Conservation (phyloP, 1,140 invertebrate genomes). For the Vanessa atalanta region DNA sequence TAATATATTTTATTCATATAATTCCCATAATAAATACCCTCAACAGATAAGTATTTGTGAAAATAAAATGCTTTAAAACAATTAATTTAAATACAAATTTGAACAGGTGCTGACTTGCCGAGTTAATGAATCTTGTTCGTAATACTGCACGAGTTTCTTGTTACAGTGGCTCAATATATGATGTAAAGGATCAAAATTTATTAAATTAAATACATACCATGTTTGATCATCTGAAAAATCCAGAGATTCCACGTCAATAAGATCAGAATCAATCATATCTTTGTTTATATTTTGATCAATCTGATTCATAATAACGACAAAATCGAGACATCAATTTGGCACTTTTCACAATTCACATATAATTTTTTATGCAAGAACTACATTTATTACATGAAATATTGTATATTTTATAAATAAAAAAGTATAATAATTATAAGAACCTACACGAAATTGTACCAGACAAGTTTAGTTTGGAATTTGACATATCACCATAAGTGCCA, state of each 20-base stretch:
- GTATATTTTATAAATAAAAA: slow-evolving; percentile 70
- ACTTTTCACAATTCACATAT: slow-evolving; percentile 69
- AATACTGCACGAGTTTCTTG: slow-evolving; percentile 12
- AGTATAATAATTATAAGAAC: slow-evolving; percentile 57
- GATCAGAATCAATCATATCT: slow-evolving; percentile 78
- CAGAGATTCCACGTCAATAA: slow-evolving; percentile 77
- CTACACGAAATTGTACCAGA: slow-evolving; percentile 69
- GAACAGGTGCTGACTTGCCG: slow-evolving; percentile 27
- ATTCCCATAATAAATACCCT: background rate
- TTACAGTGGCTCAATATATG: background rate
- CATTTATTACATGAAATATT: slow-evolving; percentile 65
- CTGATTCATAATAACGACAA: slow-evolving; percentile 74
- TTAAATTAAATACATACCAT: slow-evolving; percentile 57
- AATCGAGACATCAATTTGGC: slow-evolving; percentile 75
- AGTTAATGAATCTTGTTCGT: slow-evolving; percentile 6
- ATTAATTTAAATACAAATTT: slow-evolving; percentile 1
- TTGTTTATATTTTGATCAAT: slow-evolving; percentile 80
- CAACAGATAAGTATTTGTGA: background rate
- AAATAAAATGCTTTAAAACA: background rate
- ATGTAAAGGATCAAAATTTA: slow-evolving; percentile 4
- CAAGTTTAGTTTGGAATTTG: slow-evolving; percentile 76
- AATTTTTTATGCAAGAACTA: slow-evolving; percentile 65
- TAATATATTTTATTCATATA: background rate
- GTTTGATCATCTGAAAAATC: slow-evolving; percentile 77
- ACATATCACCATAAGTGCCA: slow-evolving; percentile 68